Conservation (phyloP, 1,140 invertebrate species). For the Bombyx mori region ASM3026992v2 NC_085108.1:4745501-4746000, state of each 20-base stretch:
- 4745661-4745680: conserved; percentile 65
- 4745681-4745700: conserved; percentile 42
- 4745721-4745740: conserved; percentile 48
- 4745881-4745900: conserved; percentile 69
- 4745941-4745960: conserved; percentile 31
- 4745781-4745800: conserved; percentile 32
- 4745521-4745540: conserved; percentile 60
- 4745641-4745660: conserved; percentile 69
- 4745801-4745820: conserved; percentile 27
- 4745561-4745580: conserved; percentile 71
- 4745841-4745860: conserved; percentile 37
- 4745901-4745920: conserved; percentile 64
- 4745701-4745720: conserved; percentile 47
- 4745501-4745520: conserved; percentile 12
- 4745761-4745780: conserved; percentile 33
- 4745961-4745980: conserved; percentile 56
- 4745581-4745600: conserved; percentile 64
- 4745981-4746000: conserved; percentile 36
- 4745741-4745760: conserved; percentile 36
- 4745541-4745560: conserved; percentile 68
- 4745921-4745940: conserved; percentile 64
- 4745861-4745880: conserved; percentile 56
- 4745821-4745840: conserved; percentile 41
- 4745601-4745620: conserved; percentile 70
- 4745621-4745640: conserved; percentile 69